Conservation (phyloP, 2,113 vertebrate genomes). For the Oceanites oceanicus region DNA sequence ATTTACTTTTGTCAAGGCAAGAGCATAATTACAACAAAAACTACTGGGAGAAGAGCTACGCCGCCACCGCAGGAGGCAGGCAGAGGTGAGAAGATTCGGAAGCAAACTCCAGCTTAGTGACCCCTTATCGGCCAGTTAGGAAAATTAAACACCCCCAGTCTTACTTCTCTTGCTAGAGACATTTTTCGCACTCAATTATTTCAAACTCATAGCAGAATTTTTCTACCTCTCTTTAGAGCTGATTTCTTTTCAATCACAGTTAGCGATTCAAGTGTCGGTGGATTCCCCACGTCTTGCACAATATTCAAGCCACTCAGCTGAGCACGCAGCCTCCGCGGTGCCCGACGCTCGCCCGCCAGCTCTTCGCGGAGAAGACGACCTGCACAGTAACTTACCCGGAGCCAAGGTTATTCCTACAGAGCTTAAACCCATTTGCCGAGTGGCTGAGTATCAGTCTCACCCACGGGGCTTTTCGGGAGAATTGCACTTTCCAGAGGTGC, state of each 20-base stretch:
- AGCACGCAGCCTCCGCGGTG: neutral
- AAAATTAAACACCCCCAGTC: neutral
- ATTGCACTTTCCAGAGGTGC: neutral
- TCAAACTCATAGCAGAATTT: neutral
- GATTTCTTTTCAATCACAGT: neutral
- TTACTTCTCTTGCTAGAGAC: neutral
- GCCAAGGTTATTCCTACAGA: neutral
- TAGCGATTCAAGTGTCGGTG: rapidly evolving
- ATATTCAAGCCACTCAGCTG: neutral
- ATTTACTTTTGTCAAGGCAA: neutral
- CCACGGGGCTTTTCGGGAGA: neutral
- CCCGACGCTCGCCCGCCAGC: neutral
- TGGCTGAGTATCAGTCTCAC: neutral
- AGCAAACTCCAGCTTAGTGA: neutral
- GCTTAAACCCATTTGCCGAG: neutral
- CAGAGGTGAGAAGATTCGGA: neutral
- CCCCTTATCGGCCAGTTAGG: too few species aligned
- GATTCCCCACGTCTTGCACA: rapidly evolving
- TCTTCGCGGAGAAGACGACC: neutral
- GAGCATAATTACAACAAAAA: neutral
- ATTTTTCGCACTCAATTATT: rapidly evolving
- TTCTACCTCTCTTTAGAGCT: neutral
- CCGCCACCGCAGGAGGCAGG: neutral
- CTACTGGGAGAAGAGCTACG: neutral
- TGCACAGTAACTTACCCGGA: neutral